These are phyloP conservation scores for Trilocha varians DNA, from an alignment of 2,888 invertebrate genomes.

Conservation along the genomic window DNA sequence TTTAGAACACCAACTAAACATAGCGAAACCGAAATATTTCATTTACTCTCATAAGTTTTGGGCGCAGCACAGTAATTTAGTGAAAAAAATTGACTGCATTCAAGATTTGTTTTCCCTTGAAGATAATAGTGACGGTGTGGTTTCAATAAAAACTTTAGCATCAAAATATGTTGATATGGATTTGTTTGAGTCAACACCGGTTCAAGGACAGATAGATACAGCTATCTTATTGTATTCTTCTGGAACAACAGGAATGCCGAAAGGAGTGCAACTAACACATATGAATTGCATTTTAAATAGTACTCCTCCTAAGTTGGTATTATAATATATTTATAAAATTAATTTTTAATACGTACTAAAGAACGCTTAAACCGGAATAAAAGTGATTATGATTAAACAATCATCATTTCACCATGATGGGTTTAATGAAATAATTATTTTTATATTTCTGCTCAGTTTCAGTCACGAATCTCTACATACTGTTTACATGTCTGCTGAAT, in stretches of 20 bases:
- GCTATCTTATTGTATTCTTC: too few species aligned
- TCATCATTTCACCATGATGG: too few species aligned
- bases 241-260: too few species aligned
- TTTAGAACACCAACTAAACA: slow-evolving; percentile 75
- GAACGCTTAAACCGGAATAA: too few species aligned
- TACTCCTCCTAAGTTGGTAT: slow-evolving; percentile 40
- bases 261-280: too few species aligned
- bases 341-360: too few species aligned
- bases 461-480: slow-evolving; percentile 31
- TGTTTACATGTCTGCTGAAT: slow-evolving; percentile 39
- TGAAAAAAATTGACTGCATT: slow-evolving; percentile 33
- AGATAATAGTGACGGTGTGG: slow-evolving; percentile 19
- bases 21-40: slow-evolving; percentile 78
- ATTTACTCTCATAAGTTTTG: slow-evolving; percentile 74
- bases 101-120: slow-evolving; percentile 35
- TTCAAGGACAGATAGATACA: too few species aligned
- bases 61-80: slow-evolving; percentile 36
- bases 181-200: slow-evolving; percentile 57
- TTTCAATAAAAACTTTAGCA: slow-evolving; percentile 29
- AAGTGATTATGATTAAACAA: too few species aligned
- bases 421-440: too few species aligned
- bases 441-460: slow-evolving; percentile 32
- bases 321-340: too few species aligned
- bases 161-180: too few species aligned
- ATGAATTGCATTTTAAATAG: slow-evolving; percentile 62